Conservation (phyloP, 2,113 vertebrate genomes). For the Acanthochromis polyacanthus region DNA sequence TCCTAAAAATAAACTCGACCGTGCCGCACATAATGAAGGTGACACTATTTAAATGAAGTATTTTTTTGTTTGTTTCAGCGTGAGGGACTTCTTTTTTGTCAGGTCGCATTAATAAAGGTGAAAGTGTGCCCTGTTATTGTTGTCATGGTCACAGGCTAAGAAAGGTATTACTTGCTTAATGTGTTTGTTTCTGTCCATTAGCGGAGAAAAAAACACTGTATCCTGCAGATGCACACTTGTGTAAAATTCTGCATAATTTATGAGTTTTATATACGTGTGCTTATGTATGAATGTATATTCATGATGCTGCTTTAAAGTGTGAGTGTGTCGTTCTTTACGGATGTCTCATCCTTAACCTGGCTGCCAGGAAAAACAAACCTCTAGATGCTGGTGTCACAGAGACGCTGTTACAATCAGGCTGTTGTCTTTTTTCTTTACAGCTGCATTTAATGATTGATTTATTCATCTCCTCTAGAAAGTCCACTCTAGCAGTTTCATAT, state of each 20-base stretch:
- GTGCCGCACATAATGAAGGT: conserved; percentile 1
- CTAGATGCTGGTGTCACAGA: no score
- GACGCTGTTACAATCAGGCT: no score
- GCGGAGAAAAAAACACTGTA: not conserved
- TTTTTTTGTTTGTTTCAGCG: not conserved
- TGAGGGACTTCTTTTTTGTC: not conserved
- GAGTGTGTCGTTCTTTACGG: not conserved
- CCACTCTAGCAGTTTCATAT: no score
- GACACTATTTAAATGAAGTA: conserved; percentile 10
- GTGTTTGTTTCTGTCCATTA: not conserved
- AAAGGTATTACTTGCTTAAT: not conserved
- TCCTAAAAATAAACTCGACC: conserved; percentile 40
- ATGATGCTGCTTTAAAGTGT: not conserved
- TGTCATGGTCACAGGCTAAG: conserved; percentile 56
- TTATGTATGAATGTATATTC: conserved; percentile 1
- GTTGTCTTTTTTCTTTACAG: no score
- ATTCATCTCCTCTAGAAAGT: no score
- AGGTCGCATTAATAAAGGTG: conserved; percentile 19
- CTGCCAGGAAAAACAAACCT: not conserved
- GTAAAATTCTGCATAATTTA: not conserved
- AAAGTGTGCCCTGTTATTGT: conserved; percentile 26
- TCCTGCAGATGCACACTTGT: not conserved
- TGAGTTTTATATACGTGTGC: no score
- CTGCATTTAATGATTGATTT: no score
- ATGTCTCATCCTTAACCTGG: no score